Percentiles rank a stretch among this genome's conserved stretches.
These are phyloP conservation scores for Drosophila eugracilis DNA, from an alignment of 1,140 invertebrate species.

Conservation along the genomic window DNA sequence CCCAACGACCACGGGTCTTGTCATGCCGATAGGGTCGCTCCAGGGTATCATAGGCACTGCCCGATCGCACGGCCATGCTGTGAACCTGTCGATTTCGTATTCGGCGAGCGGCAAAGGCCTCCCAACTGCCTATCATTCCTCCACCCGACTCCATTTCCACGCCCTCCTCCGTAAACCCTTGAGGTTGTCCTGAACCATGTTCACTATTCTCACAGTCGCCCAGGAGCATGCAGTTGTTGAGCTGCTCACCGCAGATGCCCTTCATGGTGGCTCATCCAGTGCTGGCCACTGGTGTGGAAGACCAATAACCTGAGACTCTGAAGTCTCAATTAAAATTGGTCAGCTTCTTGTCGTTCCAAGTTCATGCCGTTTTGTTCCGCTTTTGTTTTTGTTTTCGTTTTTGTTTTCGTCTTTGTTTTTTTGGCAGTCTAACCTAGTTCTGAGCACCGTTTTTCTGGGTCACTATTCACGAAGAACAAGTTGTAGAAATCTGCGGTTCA, in stretches of 20 bases:
- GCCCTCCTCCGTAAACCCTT: background rate
- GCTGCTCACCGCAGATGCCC: conserved; percentile 74
- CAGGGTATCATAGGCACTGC: conserved; percentile 75
- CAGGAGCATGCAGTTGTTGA: conserved; percentile 72
- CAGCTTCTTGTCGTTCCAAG: conserved; percentile 26
- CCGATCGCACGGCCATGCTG: conserved; percentile 65
- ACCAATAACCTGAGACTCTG: conserved; percentile 5
- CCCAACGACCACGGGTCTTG: conserved; percentile 72
- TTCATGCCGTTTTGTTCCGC: conserved; percentile 50
- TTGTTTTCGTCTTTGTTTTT: conserved; percentile 6
- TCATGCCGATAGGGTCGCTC: conserved; percentile 76
- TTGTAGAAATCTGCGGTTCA: conserved; percentile 4
- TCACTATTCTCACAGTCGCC: conserved; percentile 44
- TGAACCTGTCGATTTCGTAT: conserved; percentile 56
- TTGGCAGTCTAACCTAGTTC: conserved; percentile 64
- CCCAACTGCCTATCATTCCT: conserved; percentile 12
- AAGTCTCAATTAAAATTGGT: conserved; percentile 26
- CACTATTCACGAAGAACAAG: conserved; percentile 30
- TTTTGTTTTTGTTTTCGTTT: conserved; percentile 13
- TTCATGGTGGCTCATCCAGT: conserved; percentile 54
- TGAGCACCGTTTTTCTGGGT: conserved; percentile 53
- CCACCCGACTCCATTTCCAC: conserved; percentile 2
- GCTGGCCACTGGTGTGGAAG: conserved; percentile 16
- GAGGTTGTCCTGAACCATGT: conserved; percentile 12
- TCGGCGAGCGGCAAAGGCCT: conserved; percentile 22